Evolutionary conservation across 2,797 vertebrate genomes (phyloP).

Genomic region (Danio kyathit): DNA sequence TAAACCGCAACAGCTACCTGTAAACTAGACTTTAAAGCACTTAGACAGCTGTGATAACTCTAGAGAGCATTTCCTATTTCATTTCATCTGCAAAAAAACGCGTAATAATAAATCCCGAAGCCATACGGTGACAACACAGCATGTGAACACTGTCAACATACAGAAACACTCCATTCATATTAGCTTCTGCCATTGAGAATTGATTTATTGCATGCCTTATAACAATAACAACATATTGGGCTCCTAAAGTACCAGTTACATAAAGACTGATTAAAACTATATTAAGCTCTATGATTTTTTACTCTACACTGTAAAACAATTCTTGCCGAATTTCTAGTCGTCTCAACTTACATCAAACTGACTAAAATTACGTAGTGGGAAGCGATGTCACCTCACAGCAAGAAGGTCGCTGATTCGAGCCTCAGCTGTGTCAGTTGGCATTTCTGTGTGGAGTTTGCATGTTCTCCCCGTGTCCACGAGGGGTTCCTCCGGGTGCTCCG

Average conservation of each 20-base stretch:
- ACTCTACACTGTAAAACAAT: too few species aligned
- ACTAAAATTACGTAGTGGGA: too few species aligned
- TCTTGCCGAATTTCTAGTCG: too few species aligned
- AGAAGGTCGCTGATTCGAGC: too few species aligned
- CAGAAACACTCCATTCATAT: neutral
- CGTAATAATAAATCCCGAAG: neutral
- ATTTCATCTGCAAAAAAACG: constrained; percentile 6
- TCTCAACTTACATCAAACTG: too few species aligned
- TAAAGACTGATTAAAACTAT: neutral
- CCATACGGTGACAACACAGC: neutral
- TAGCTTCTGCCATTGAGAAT: neutral
- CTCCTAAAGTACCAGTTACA: neutral
- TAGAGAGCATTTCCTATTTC: neutral
- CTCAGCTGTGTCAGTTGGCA: too few species aligned
- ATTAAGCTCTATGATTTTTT: neutral
- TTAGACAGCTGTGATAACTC: neutral
- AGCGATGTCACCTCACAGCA: too few species aligned
- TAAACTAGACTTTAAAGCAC: constrained; percentile 3
- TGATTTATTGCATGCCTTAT: neutral
- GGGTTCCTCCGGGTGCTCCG: too few species aligned
- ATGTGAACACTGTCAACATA: neutral
- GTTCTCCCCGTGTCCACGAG: too few species aligned
- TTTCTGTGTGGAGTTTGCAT: too few species aligned
- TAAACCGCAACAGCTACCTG: neutral
- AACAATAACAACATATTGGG: neutral